Conservation (phyloP, 2,888 invertebrate genomes). For the Temnothorax rugatulus region DNA sequence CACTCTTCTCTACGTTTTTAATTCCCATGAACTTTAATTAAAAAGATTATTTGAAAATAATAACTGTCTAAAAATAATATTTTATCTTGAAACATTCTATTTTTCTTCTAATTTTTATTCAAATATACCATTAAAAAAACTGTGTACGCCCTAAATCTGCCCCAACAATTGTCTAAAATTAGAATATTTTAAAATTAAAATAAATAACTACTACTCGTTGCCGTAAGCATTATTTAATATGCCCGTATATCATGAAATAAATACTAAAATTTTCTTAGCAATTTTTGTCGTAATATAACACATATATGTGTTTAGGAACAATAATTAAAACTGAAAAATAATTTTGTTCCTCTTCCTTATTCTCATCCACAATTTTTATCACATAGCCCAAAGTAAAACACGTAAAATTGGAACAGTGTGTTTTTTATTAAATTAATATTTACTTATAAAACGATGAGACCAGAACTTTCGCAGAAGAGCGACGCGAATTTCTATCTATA, state of each 20-base stretch:
- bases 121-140: background rate
- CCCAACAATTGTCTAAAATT: background rate
- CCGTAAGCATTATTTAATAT: background rate
- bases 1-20: conserved; percentile 11
- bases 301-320: background rate
- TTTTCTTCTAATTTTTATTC: background rate
- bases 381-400: background rate
- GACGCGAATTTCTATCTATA: background rate
- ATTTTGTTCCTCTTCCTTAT: background rate
- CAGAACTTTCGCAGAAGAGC: background rate
- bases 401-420: background rate
- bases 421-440: conserved; percentile 37
- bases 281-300: background rate
- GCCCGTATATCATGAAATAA: background rate
- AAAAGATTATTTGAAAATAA: conserved; percentile 35
- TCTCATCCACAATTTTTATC: background rate
- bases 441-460: background rate
- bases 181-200: background rate
- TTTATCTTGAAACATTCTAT: background rate
- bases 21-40: conserved; percentile 3
- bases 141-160: background rate
- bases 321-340: background rate
- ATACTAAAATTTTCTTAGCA: background rate
- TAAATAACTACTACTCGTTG: background rate
- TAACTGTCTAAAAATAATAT: conserved; percentile 4